Evolutionary conservation across 64 coral and sea anemone genomes (phyloP).

Genomic region (Montipora efflorescens): DNA sequence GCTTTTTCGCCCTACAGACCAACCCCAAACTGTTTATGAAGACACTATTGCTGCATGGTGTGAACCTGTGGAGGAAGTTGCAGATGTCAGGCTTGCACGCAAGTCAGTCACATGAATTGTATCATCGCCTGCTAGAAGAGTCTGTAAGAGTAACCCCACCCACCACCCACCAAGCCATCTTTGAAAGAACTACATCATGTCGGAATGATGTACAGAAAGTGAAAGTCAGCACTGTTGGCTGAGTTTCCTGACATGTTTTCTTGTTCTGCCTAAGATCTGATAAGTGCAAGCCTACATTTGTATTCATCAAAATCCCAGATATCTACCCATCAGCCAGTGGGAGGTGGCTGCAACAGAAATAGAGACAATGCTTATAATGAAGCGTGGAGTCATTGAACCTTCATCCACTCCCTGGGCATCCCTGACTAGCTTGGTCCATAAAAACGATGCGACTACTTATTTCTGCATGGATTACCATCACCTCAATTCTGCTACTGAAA

Average conservation of each 20-base stretch:
- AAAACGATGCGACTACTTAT: slow-evolving; percentile 31
- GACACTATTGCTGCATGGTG: slow-evolving; percentile 30
- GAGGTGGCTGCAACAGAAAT: background rate
- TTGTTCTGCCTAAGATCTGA: background rate
- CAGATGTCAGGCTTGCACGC: background rate
- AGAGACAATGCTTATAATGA: background rate
- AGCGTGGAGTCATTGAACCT: slow-evolving; percentile 15
- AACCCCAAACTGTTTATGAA: slow-evolving; percentile 9
- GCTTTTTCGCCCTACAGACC: slow-evolving; percentile 9
- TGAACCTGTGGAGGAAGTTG: background rate
- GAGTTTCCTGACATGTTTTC: slow-evolving; percentile 31
- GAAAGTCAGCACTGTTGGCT: slow-evolving; percentile 4
- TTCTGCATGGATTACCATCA: slow-evolving; percentile 45
- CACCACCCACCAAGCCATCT: background rate
- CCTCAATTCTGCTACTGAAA: slow-evolving; percentile 5
- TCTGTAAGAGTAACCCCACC: background rate
- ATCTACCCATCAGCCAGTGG: background rate
- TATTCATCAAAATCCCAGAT: background rate
- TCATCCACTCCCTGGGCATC: slow-evolving; percentile 21
- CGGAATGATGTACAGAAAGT: background rate
- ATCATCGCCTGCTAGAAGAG: background rate
- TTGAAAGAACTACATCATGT: background rate
- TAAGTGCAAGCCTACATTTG: background rate
- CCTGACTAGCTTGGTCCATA: slow-evolving; percentile 15
- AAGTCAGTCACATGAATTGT: background rate